phyloP scores from a whole-genome alignment of 2,888 invertebrate genomes.

The Horisme vitalbata region DNA sequence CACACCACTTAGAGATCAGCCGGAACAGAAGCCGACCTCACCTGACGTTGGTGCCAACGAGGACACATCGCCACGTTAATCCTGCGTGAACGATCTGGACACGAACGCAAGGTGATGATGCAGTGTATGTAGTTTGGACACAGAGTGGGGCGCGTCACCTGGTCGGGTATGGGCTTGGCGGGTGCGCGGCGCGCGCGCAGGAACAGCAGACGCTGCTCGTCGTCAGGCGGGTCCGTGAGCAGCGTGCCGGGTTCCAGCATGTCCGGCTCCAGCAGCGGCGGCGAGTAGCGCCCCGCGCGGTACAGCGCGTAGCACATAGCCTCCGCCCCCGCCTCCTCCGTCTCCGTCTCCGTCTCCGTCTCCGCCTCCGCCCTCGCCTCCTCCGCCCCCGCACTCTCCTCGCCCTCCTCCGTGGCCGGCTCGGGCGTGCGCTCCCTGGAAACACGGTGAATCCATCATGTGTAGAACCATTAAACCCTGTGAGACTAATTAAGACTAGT shows the following conservation, averaged over 20 bases:
- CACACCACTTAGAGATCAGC: not conserved
- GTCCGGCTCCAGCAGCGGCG: slow-evolving; percentile 84
- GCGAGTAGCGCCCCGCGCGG: slow-evolving; percentile 92
- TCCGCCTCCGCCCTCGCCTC: slow-evolving; percentile 29
- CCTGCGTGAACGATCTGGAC: too few relatives aligned
- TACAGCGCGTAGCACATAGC: slow-evolving; percentile 78
- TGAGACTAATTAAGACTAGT: too few relatives aligned
- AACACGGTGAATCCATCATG: too few relatives aligned
- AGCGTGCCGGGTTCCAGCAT: slow-evolving; percentile 89
- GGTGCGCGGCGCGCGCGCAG: slow-evolving; percentile 71
- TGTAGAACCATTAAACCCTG: too few relatives aligned
- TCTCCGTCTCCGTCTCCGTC: slow-evolving; percentile 30
- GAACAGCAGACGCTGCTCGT: slow-evolving; percentile 87
- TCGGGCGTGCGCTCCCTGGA: slow-evolving; percentile 10
- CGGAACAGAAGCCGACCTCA: too few relatives aligned
- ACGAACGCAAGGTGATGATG: too few relatives aligned
- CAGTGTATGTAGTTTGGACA: too few relatives aligned
- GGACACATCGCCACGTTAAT: too few relatives aligned
- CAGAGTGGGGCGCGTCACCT: too few relatives aligned
- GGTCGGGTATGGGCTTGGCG: too few relatives aligned
- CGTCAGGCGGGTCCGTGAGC: slow-evolving; percentile 89
- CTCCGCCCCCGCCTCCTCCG: slow-evolving; percentile 40
- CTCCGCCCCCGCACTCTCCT: slow-evolving; percentile 29
- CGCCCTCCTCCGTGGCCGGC: slow-evolving; percentile 23
- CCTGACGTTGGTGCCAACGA: too few relatives aligned